Evolutionary conservation across 64 coral and sea anemone species (phyloP).

Genomic region (Montipora foliosa): DNA sequence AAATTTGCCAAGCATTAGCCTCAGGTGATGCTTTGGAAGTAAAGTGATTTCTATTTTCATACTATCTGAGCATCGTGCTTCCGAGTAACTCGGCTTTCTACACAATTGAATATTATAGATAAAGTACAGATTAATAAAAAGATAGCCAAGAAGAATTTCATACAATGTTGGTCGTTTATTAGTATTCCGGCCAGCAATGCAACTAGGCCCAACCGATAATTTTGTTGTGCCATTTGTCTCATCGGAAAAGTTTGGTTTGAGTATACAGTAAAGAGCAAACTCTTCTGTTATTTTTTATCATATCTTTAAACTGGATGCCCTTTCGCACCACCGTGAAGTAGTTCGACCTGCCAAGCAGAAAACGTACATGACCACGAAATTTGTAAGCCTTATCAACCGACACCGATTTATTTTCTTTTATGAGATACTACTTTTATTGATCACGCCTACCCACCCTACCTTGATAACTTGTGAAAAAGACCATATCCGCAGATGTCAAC

Average conservation of each 20-base stretch:
- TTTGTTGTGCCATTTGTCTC: not conserved
- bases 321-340: not conserved
- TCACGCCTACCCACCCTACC: too few relatives aligned
- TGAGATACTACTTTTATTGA: too few relatives aligned
- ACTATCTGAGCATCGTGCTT: too few relatives aligned
- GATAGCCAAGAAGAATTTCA: too few relatives aligned
- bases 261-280: not conserved
- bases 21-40: not conserved
- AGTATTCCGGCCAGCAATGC: too few relatives aligned
- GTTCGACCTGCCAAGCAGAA: not conserved
- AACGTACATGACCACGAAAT: too few relatives aligned
- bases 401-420: too few relatives aligned
- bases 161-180: too few relatives aligned
- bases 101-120: not conserved
- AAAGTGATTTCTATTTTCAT: conserved; percentile 29
- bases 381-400: too few relatives aligned
- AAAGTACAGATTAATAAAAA: not conserved
- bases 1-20: not conserved
- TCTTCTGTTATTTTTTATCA: not conserved
- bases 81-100: not conserved
- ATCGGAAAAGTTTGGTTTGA: not conserved
- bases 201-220: too few relatives aligned
- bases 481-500: too few relatives aligned
- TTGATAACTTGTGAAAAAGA: too few relatives aligned
- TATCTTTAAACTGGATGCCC: not conserved